Percentiles rank a stretch among this genome's conserved stretches.
phyloP scores from a whole-genome alignment of 2,113 vertebrate genomes.

The Poecile atricapillus region DNA sequence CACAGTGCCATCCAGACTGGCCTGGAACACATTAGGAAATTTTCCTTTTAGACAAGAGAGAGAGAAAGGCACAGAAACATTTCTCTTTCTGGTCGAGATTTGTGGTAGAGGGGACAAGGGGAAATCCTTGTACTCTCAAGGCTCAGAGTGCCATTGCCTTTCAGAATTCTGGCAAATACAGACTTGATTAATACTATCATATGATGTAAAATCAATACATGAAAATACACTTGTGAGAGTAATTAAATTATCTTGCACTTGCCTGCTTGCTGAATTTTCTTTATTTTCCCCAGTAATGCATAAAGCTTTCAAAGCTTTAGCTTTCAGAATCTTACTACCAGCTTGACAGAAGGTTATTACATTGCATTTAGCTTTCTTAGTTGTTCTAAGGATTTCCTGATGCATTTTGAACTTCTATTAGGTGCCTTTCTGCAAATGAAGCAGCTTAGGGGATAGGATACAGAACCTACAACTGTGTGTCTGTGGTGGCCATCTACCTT shows the following conservation, averaged over 20 bases:
- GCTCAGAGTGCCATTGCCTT: background rate
- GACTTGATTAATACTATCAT: background rate
- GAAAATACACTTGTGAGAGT: background rate
- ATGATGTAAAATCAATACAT: background rate
- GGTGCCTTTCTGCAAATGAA: background rate
- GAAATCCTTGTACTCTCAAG: background rate
- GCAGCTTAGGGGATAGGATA: background rate
- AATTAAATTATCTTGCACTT: background rate
- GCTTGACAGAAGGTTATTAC: background rate
- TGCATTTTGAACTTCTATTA: background rate
- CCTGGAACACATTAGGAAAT: background rate
- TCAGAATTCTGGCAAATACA: background rate
- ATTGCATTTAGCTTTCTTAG: background rate
- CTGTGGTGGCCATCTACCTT: background rate
- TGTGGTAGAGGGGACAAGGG: background rate
- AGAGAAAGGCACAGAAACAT: background rate
- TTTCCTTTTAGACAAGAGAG: background rate
- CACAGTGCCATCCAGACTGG: background rate
- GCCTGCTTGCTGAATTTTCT: background rate
- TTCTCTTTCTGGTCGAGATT: background rate
- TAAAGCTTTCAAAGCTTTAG: background rate
- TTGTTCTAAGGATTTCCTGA: background rate
- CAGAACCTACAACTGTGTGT: fast-evolving
- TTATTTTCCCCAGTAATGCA: background rate
- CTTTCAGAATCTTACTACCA: background rate